phyloP scores from a whole-genome alignment of 2,797 vertebrate species.

The Gephyroberyx darwinii region DNA sequence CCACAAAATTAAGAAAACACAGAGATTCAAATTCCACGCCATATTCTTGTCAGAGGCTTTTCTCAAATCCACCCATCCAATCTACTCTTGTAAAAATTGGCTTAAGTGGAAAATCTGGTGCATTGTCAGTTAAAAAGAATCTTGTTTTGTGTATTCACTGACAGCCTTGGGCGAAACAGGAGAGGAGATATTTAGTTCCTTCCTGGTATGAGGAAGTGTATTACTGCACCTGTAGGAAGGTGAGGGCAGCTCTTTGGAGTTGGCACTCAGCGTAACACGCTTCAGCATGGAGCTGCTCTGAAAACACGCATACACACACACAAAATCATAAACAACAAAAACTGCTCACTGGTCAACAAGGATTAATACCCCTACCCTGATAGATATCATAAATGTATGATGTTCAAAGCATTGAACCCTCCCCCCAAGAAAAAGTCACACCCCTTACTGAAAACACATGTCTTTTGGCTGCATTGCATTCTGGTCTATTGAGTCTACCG shows the following conservation, averaged over 20 bases:
- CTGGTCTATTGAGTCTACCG: no score
- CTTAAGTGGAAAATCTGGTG: background rate
- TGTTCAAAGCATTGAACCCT: no score
- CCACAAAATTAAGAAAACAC: no score
- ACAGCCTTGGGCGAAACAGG: background rate
- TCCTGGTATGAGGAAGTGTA: constrained; percentile 11
- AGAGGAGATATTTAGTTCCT: background rate
- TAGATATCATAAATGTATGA: background rate
- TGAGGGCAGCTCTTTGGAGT: constrained; percentile 87
- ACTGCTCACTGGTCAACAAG: background rate
- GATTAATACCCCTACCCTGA: background rate
- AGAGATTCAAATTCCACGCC: no score
- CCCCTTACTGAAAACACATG: no score
- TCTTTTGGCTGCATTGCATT: no score
- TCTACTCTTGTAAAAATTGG: background rate
- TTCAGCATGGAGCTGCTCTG: constrained; percentile 89
- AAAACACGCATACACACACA: constrained; percentile 51
- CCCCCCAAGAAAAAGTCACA: no score
- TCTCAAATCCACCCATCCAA: background rate
- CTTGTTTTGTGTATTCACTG: background rate
- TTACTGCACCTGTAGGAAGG: constrained; percentile 85
- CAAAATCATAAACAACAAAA: background rate
- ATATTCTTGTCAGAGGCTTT: background rate
- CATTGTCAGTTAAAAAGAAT: background rate
- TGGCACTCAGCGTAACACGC: constrained; percentile 88